phyloP scores from a whole-genome alignment of 2,888 invertebrate genomes.

The Masnerella sp. region DNA sequence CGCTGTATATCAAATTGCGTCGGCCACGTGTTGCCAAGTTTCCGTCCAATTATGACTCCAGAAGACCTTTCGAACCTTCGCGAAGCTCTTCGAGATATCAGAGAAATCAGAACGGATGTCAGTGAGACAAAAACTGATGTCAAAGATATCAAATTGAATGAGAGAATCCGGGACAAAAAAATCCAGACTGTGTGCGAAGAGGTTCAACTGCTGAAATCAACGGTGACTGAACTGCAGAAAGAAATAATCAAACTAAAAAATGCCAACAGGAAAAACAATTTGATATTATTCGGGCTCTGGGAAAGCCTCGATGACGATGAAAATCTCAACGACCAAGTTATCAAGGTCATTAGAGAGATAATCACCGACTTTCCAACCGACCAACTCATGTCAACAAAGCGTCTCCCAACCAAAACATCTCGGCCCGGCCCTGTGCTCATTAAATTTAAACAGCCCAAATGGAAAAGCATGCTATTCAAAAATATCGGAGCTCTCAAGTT shows the following conservation, averaged over 20 bases:
- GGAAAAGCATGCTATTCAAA: slow-evolving; percentile 7
- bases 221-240: background rate
- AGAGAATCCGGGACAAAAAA: background rate
- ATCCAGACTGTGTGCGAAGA: background rate
- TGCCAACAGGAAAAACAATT: background rate
- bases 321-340: background rate
- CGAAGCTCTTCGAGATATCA: background rate
- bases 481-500: background rate
- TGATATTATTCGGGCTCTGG: slow-evolving; percentile 6
- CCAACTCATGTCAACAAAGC: background rate
- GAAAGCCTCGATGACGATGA: background rate
- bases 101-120: background rate
- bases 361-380: background rate
- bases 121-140: slow-evolving; percentile 7
- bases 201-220: background rate
- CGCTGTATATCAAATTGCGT: too few relatives aligned
- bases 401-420: slow-evolving; percentile 3
- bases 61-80: background rate
- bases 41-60: background rate
- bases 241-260: background rate
- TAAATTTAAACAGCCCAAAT: background rate
- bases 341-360: slow-evolving; percentile 1
- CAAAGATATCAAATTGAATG: background rate
- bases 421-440: slow-evolving; percentile 1
- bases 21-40: too few relatives aligned